Conservation (phyloP, 2,888 invertebrate genomes). For the Limnephilus auricula region DNA sequence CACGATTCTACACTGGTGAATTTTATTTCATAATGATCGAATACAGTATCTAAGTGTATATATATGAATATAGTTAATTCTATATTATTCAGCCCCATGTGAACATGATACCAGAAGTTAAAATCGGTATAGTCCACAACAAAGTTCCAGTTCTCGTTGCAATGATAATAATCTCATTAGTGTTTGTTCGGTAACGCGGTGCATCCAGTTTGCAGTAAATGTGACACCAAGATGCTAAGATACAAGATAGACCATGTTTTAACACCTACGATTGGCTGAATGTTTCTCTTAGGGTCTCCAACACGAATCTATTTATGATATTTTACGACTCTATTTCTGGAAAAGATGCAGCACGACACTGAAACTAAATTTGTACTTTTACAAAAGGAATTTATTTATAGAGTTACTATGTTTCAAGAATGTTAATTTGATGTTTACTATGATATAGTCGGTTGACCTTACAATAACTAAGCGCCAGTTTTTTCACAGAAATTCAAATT, state of each 20-base stretch:
- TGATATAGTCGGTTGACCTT: background rate
- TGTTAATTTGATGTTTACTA: background rate
- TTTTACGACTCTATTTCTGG: background rate
- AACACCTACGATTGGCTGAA: background rate
- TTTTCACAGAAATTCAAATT: too few species aligned
- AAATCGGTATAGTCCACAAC: background rate
- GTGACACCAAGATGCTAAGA: background rate
- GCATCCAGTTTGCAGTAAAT: background rate
- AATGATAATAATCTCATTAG: background rate
- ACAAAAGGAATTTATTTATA: background rate
- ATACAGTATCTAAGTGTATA: background rate
- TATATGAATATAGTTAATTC: background rate
- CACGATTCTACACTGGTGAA: too few species aligned
- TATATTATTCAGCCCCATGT: background rate
- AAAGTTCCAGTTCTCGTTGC: background rate
- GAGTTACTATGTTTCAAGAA: background rate
- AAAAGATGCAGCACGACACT: background rate
- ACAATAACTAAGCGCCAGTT: background rate
- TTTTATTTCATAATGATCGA: background rate
- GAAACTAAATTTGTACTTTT: background rate
- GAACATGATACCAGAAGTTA: background rate
- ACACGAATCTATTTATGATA: slow-evolving; percentile 2
- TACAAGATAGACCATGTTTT: background rate
- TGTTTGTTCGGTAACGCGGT: background rate
- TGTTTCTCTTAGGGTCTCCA: background rate